phyloP scores from a whole-genome alignment of 2,797 vertebrate genomes.

The Mastacembelus armatus region DNA sequence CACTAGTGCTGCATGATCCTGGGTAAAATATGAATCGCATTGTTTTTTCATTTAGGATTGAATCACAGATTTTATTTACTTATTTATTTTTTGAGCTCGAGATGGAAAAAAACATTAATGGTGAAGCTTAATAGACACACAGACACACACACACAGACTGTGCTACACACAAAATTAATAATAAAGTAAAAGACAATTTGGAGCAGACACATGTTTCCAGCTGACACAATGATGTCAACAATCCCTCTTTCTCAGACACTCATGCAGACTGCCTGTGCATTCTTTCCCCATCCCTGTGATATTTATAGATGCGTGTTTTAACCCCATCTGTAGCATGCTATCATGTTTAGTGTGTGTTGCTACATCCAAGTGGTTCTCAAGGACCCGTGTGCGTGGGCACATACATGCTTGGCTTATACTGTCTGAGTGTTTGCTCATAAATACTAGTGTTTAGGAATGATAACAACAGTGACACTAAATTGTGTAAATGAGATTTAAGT shows the following conservation, averaged over 20 bases:
- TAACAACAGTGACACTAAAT: constrained; percentile 15
- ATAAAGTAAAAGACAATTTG: constrained; percentile 24
- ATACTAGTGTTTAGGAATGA: constrained; percentile 8
- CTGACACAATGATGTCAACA: constrained; percentile 47
- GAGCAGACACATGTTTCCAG: constrained; percentile 29
- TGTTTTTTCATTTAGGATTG: too few relatives aligned
- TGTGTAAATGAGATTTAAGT: constrained; percentile 21
- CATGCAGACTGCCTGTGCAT: constrained; percentile 39
- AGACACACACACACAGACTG: too few relatives aligned
- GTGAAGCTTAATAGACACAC: too few relatives aligned
- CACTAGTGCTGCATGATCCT: too few relatives aligned
- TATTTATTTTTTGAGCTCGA: too few relatives aligned
- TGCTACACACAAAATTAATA: too few relatives aligned
- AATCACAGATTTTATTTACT: too few relatives aligned
- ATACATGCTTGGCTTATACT: constrained; percentile 5
- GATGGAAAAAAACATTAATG: too few relatives aligned
- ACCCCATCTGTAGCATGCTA: constrained; percentile 48
- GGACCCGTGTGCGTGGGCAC: constrained; percentile 14
- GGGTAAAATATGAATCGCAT: too few relatives aligned
- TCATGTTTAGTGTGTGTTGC: constrained; percentile 58
- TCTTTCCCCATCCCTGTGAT: constrained; percentile 61
- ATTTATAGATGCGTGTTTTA: constrained; percentile 72
- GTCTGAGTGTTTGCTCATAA: constrained; percentile 18
- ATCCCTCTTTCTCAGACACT: constrained; percentile 34
- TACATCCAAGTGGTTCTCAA: constrained; percentile 56